Base-by-base conservation (phyloP, 2,888 invertebrate genomes). In the Lasioglossum marginatum region DNA sequence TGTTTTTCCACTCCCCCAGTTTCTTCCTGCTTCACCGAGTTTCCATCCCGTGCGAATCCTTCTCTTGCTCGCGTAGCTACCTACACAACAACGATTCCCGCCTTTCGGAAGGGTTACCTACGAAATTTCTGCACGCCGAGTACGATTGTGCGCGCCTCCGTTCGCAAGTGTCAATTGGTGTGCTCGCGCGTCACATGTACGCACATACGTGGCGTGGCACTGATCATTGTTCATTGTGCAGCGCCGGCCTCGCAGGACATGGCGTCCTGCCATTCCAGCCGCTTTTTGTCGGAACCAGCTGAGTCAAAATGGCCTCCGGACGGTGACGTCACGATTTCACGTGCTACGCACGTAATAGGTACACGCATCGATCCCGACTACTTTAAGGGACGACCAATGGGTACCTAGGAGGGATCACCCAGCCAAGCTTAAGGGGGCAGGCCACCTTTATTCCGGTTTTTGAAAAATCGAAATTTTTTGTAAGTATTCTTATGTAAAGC, bases 231-330 rank as follows among this genome's bases (percentile, higher is more conserved):
- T 92, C 93, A 91, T 92, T 93, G 92, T 93, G 70, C 40, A 84
- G 86, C 82, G 81, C 73, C 73, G 78, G 80, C 84, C 85, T 86
- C 87, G 89, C 91, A 90, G 92, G 92, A 94, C 92, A 94, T 93
- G 93, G 94, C 94, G 93, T 93, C 92, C 93, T 92, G 89, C 91
- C 91, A 91, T 90, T 93, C 92, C 87, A 91, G 88, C 88, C 71
- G 85, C 88, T 93, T 92, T 93, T 94, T 94, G 94, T 94, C 90
- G 92, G 87, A 86, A 93, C 94, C 94, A 94, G 94, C 94, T 94
- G 94, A 94, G 94, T 93, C 94, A 95, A 94, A 95, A 95, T 95
- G 95, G 95, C 95, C 94, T 92, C 91, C 92, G 86, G 85, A 74
- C 77, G 77, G 86, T 93, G 92, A 93, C 93, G 93, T 94, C 94